Evolutionary conservation across 2,888 invertebrate species (phyloP), one percentile per base, ranked within the genome.

Genomic region (Heteromyza rotundicornis): DNA sequence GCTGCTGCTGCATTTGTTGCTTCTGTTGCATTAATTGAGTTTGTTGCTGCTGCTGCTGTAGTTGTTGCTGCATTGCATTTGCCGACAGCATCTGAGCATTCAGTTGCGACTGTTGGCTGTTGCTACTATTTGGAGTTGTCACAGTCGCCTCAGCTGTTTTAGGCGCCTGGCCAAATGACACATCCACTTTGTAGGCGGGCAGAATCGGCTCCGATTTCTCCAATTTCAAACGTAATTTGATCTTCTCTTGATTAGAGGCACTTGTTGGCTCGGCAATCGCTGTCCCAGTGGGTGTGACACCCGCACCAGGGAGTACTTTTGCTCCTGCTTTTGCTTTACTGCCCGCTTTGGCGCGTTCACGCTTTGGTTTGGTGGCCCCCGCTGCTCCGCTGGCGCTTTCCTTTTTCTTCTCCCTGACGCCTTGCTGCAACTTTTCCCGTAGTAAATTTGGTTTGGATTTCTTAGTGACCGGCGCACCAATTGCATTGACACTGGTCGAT

Each of bases 171-270:
- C 90, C 88, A 79, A 90, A 92, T 68, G 90, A 90, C 24, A 91
- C 89, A 75, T 92, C 92, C 22, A 92, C 91, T 82, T 92, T 92
- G 79, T 93, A 93, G 0, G 92, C 90, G 0, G 90, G 87, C 68
- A 89, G 89, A 1, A 91, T 88, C 0, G 92, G 92, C 80, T 94
- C 94, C 51, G 89, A 89, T 78, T 93, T 93, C 72, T 94, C 94
- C 64, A 95, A 81, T 77, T 94, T 94, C 36, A 95, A 84, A 67
- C 94, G 85, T 56, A 95, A 83, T 78, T 94, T 94, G 64, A 94
- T 90, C 75, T 94, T 92, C 76, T 94, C 93, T n/a, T n/a, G n/a
- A 66, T 75, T 79, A 1, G 70, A 55, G 12, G 60, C 49, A n/a
- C 49, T 51, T 32, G 63, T 32, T 20, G 63, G 3, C 19, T 59